Percentiles rank a stretch among this genome's conserved stretches.
These are phyloP conservation scores for Pristionchus japonicus DNA, from an alignment of 2,888 invertebrate genomes.

Conservation along the genomic window DNA sequence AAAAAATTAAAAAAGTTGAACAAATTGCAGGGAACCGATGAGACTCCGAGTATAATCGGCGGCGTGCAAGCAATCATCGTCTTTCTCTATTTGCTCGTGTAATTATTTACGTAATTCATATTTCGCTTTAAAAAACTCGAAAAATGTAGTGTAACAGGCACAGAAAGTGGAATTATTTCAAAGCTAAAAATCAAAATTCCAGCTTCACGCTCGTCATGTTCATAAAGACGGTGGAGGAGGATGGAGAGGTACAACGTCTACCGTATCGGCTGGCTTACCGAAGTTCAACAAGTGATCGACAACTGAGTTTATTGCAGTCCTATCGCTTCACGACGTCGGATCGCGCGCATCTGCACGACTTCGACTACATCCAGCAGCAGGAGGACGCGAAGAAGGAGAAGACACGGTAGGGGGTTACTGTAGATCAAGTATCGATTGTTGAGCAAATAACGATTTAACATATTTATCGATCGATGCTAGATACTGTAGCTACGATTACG, in stretches of 20 bases:
- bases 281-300: neutral
- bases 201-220: slow-evolving; percentile 20
- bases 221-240: neutral
- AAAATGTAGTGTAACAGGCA: too few relatives aligned
- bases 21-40: neutral
- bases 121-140: too few relatives aligned
- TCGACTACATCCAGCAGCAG: neutral
- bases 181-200: neutral
- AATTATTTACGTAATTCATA: neutral
- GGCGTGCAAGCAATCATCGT: neutral
- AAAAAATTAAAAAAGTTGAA: neutral
- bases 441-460: too few relatives aligned
- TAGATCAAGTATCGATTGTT: neutral
- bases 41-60: neutral
- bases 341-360: neutral
- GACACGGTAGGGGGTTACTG: neutral
- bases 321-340: neutral
- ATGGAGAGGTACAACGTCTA: neutral
- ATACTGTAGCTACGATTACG: too few relatives aligned
- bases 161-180: too few relatives aligned
- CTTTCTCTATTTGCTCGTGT: slow-evolving; percentile 25
- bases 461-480: neutral
- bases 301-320: neutral
- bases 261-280: neutral
- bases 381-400: slow-evolving; percentile 4